Conservation (phyloP, 2,888 invertebrate genomes). For the Ecliptopera silaceata region DNA sequence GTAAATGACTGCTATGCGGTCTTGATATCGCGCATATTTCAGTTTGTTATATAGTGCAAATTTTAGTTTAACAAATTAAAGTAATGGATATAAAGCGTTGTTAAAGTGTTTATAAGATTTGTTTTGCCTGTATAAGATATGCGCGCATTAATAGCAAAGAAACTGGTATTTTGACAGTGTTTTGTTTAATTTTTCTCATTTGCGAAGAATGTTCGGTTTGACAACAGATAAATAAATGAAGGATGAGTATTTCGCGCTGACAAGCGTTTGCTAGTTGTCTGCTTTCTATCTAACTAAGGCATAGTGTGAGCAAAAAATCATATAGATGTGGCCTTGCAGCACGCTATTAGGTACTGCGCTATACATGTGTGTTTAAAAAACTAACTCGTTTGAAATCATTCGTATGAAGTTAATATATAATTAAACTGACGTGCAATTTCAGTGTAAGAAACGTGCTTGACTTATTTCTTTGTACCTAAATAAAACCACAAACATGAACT, state of each 20-base stretch:
- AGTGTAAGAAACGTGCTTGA: slow-evolving; percentile 2
- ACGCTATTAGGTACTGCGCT: slow-evolving; percentile 46
- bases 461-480: background rate
- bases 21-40: too few species aligned
- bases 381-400: slow-evolving; percentile 29
- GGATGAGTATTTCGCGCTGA: background rate
- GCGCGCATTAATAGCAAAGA: too few species aligned
- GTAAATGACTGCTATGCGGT: too few species aligned
- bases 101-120: too few species aligned
- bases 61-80: too few species aligned
- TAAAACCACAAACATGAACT: background rate
- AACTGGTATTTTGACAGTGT: too few species aligned
- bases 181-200: too few species aligned
- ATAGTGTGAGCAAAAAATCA: slow-evolving; percentile 50
- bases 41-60: too few species aligned
- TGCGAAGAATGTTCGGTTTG: too few species aligned
- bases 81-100: too few species aligned
- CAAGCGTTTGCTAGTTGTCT: background rate
- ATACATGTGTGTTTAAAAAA: slow-evolving; percentile 35
- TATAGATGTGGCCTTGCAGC: slow-evolving; percentile 58
- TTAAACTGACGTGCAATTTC: slow-evolving; percentile 12
- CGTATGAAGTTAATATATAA: slow-evolving; percentile 28
- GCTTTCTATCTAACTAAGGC: background rate
- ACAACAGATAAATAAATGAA: too few species aligned
- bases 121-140: too few species aligned